A percentile compares a stretch with the other conserved stretches of the same genome.
Evolutionary conservation across 2,797 vertebrate genomes (phyloP).

Genomic region (Acropternis orthonyx): DNA sequence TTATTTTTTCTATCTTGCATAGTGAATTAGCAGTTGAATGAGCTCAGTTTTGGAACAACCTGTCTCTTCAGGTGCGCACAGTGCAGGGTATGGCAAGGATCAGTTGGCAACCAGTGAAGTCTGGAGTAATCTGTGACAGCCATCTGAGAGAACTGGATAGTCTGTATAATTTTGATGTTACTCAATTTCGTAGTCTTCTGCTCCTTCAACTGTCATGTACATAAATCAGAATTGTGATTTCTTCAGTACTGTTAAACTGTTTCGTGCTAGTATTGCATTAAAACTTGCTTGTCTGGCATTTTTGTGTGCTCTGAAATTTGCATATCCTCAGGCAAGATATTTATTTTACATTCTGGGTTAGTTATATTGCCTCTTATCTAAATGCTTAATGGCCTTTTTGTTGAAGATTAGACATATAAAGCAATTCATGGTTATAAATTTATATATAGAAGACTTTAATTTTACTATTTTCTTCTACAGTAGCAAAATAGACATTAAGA

Average conservation of each 20-base stretch:
- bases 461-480: background rate
- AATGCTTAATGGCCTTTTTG: conserved; percentile 6
- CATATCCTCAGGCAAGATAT: background rate
- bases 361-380: conserved; percentile 12
- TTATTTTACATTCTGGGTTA: conserved; percentile 16
- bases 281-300: conserved; percentile 27
- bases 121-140: background rate
- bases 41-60: background rate
- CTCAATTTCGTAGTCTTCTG: background rate
- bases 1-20: background rate
- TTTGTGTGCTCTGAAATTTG: background rate
- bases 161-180: background rate
- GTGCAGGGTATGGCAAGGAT: background rate
- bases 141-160: background rate
- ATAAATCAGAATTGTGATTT: background rate
- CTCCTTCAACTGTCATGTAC: background rate
- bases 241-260: background rate
- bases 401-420: background rate
- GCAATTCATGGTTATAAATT: background rate
- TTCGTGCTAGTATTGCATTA: background rate
- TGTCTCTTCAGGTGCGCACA: background rate
- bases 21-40: background rate
- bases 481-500: background rate
- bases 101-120: background rate
- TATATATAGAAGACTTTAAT: background rate